phyloP scores from a whole-genome alignment of 2,888 invertebrate species.

The Gortyna flavago region DNA sequence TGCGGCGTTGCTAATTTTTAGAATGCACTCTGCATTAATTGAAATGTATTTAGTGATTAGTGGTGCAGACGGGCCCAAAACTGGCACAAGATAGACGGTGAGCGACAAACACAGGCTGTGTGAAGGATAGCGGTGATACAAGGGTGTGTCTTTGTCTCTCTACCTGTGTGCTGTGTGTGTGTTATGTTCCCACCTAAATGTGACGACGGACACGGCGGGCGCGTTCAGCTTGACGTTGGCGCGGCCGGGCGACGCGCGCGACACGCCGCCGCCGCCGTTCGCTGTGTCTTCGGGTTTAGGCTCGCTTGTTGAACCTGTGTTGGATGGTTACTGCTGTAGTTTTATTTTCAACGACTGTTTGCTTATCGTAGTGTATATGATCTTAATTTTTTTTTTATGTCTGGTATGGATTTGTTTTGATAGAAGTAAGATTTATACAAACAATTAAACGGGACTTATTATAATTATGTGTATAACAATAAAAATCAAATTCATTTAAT shows the following conservation, averaged over 20 bases:
- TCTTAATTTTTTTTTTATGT: background rate
- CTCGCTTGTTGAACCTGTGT: conserved; percentile 65
- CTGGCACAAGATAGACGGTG: conserved; percentile 52
- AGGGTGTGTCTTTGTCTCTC: conserved; percentile 90
- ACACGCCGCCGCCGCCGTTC: conserved; percentile 76
- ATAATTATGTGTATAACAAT: background rate
- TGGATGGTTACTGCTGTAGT: background rate
- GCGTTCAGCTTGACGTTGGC: conserved; percentile 90
- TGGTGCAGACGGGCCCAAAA: conserved; percentile 2
- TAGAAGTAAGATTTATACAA: background rate
- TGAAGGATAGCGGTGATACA: conserved; percentile 78
- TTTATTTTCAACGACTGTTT: background rate
- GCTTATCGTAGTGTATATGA: background rate
- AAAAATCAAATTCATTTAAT: background rate
- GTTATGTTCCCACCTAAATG: conserved; percentile 96
- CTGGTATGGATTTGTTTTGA: background rate
- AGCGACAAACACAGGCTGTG: conserved; percentile 59
- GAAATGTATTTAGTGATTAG: background rate
- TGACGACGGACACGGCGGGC: conserved; percentile 96
- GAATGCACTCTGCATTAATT: background rate
- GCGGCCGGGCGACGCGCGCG: conserved; percentile 81
- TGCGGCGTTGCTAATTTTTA: background rate
- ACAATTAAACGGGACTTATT: background rate
- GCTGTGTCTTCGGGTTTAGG: conserved; percentile 60
- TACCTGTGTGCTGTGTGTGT: conserved; percentile 90